Percentiles rank a stretch among this genome's conserved stretches.
Evolutionary conservation across 64 coral and sea anemone species (phyloP).

Genomic region (Porites australiensis): DNA sequence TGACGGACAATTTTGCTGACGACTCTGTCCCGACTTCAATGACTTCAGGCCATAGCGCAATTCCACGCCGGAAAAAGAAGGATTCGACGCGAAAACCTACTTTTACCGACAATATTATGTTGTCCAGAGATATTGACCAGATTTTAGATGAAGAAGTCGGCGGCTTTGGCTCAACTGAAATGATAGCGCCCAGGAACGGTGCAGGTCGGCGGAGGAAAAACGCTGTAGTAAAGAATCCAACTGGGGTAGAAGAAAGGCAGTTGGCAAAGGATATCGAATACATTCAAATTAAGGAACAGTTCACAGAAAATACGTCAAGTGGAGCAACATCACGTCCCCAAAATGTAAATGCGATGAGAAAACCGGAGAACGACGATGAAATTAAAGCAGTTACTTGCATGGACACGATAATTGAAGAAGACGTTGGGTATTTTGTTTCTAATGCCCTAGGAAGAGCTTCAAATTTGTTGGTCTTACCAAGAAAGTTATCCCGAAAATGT

Average conservation of each 20-base stretch:
- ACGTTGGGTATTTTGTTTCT: not conserved
- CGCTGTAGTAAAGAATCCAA: not conserved
- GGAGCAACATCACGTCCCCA: not conserved
- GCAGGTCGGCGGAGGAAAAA: no score
- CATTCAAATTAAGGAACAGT: not conserved
- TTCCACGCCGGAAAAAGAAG: conserved; percentile 9
- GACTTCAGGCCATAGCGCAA: not conserved
- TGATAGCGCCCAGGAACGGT: not conserved
- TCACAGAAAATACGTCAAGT: no score
- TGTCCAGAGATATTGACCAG: conserved; percentile 17
- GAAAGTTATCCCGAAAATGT: not conserved
- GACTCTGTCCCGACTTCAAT: not conserved
- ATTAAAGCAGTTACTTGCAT: not conserved
- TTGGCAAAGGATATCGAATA: not conserved
- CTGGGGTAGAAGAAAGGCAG: not conserved
- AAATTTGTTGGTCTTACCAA: not conserved
- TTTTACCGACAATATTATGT: conserved; percentile 1
- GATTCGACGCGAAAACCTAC: not conserved
- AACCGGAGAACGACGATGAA: not conserved
- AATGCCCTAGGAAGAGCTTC: not conserved
- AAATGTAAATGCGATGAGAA: not conserved
- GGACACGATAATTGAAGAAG: not conserved
- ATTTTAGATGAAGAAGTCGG: not conserved
- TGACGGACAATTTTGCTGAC: not conserved
- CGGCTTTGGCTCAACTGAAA: not conserved